These are phyloP conservation scores for Miltochrista miniata DNA, from an alignment of 2,888 invertebrate species.

Conservation along the genomic window DNA sequence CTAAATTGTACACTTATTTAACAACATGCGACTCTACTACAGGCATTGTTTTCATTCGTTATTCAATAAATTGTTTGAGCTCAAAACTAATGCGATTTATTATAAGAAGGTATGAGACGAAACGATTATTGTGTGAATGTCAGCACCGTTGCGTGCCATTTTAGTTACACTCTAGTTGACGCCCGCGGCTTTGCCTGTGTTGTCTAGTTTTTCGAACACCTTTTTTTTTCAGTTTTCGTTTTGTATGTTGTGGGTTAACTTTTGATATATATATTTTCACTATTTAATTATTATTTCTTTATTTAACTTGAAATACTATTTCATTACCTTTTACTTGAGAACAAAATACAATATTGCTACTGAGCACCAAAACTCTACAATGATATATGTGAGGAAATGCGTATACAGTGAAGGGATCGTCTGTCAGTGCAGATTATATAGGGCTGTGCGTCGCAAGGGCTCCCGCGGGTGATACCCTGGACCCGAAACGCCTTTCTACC, in stretches of 20 bases:
- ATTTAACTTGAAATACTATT: no score
- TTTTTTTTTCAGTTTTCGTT: no score
- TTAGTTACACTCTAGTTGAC: no score
- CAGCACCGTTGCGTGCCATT: no score
- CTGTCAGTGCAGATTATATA: slow-evolving; percentile 38
- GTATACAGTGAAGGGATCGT: slow-evolving; percentile 35
- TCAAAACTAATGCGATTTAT: slow-evolving; percentile 56
- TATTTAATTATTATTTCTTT: no score
- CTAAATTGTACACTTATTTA: no score
- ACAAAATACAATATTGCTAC: neutral
- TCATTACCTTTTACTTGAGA: neutral
- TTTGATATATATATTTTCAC: no score
- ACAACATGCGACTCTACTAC: slow-evolving; percentile 9
- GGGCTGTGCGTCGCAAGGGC: slow-evolving; percentile 53
- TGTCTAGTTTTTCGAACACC: no score
- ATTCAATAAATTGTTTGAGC: slow-evolving; percentile 35
- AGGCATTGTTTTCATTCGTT: no score
- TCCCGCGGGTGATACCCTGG: slow-evolving; percentile 55
- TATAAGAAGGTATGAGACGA: slow-evolving; percentile 51
- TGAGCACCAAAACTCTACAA: slow-evolving; percentile 38
- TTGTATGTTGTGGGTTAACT: no score
- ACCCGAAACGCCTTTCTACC: slow-evolving; percentile 38
- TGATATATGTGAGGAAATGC: slow-evolving; percentile 40
- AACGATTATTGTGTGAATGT: slow-evolving; percentile 56
- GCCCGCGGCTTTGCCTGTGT: no score